Conservation (phyloP, 23 tunicate species). For the Botrylloides violaceus region DNA sequence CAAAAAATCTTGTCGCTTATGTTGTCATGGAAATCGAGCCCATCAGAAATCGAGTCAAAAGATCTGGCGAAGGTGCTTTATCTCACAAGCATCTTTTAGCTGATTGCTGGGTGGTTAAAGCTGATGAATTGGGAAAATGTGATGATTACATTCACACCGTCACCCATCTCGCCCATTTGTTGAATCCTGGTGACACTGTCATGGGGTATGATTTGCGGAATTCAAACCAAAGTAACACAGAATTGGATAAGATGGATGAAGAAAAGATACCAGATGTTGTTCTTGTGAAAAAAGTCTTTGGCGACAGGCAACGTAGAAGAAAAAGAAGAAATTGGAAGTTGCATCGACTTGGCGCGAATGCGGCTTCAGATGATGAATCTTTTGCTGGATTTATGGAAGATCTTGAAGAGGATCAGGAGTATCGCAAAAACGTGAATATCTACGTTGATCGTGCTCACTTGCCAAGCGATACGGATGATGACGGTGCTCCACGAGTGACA, state of each 20-base stretch:
- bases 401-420: slow-evolving; percentile 76
- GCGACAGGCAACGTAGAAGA: slow-evolving; percentile 57
- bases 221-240: slow-evolving; percentile 56
- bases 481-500: slow-evolving; percentile 53
- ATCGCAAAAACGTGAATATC: slow-evolving; percentile 67
- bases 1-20: slow-evolving; percentile 50
- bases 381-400: slow-evolving; percentile 76
- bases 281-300: slow-evolving; percentile 73
- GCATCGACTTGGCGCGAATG: slow-evolving; percentile 23
- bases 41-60: slow-evolving; percentile 24
- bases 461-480: slow-evolving; percentile 52
- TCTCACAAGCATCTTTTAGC: slow-evolving; percentile 75
- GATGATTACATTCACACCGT: slow-evolving; percentile 78
- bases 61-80: slow-evolving; percentile 61
- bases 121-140: slow-evolving; percentile 69
- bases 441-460: slow-evolving; percentile 46
- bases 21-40: slow-evolving; percentile 86
- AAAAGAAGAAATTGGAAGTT: slow-evolving; percentile 78
- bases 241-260: slow-evolving; percentile 43
- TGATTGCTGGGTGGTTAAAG: slow-evolving; percentile 86
- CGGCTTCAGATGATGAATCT: slow-evolving; percentile 44
- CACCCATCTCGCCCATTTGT: slow-evolving; percentile 84
- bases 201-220: slow-evolving; percentile 80
- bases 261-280: slow-evolving; percentile 71
- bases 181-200: slow-evolving; percentile 71